Evolutionary conservation across 2,888 invertebrate genomes (phyloP).

Genomic region (Chorisops tibialis): DNA sequence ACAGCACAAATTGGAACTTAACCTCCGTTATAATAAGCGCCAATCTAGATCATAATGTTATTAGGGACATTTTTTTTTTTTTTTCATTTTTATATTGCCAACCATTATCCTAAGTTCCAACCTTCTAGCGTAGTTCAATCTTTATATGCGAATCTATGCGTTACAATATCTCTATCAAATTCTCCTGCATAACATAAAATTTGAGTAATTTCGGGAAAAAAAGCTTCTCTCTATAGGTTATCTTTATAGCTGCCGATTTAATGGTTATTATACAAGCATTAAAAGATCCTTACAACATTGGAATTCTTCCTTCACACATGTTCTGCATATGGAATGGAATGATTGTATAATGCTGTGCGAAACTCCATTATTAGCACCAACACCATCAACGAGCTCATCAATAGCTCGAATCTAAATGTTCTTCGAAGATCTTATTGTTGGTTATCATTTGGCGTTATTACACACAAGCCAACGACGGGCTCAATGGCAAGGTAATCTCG

Average conservation of each 20-base stretch:
- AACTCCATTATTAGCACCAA: slow-evolving; percentile 6
- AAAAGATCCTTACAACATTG: slow-evolving; percentile 22
- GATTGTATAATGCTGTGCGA: slow-evolving; percentile 17
- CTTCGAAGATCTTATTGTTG: slow-evolving; percentile 23
- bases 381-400: slow-evolving; percentile 19
- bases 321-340: slow-evolving; percentile 15
- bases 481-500: neutral
- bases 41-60: too few species aligned
- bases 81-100: too few species aligned
- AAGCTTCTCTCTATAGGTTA: too few species aligned
- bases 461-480: neutral
- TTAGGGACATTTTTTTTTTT: too few species aligned
- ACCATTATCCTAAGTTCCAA: too few species aligned
- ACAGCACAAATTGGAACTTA: too few species aligned
- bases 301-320: slow-evolving; percentile 18
- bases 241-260: slow-evolving; percentile 3
- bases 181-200: too few species aligned
- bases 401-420: slow-evolving; percentile 23
- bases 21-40: too few species aligned
- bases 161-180: too few species aligned
- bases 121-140: too few species aligned
- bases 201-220: too few species aligned
- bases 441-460: slow-evolving; percentile 4
- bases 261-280: slow-evolving; percentile 20
- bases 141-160: too few species aligned